Percentiles rank a stretch among this genome's conserved stretches.
Conservation (phyloP, 2,888 invertebrate species). For the Metellina segmentata region DNA sequence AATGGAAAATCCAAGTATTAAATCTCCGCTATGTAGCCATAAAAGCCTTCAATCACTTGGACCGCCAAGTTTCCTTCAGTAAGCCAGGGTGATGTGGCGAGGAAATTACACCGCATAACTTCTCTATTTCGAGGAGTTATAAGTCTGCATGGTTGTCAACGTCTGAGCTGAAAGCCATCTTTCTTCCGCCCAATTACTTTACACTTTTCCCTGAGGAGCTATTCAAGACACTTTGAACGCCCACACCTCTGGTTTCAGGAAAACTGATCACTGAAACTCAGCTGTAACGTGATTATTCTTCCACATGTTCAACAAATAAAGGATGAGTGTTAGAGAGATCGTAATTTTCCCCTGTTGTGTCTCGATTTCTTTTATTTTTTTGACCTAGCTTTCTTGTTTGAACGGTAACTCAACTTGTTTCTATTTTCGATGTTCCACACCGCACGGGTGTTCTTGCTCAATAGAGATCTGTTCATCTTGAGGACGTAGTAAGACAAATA, state of each 20-base stretch:
- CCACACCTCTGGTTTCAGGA: slow-evolving; percentile 16
- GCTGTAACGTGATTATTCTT: slow-evolving; percentile 42
- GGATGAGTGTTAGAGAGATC: neutral
- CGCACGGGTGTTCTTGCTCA: too few relatives aligned
- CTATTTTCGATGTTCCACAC: too few relatives aligned
- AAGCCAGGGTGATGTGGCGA: too few relatives aligned
- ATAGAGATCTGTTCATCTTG: too few relatives aligned
- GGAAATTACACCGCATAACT: neutral
- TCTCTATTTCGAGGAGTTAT: neutral
- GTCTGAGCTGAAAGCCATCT: slow-evolving; percentile 27
- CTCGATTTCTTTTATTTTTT: slow-evolving; percentile 25
- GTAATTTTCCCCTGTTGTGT: slow-evolving; percentile 4
- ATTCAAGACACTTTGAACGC: slow-evolving; percentile 22
- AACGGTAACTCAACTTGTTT: too few relatives aligned
- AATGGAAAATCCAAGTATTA: too few relatives aligned
- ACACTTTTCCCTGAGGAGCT: slow-evolving; percentile 28
- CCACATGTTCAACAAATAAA: slow-evolving; percentile 47
- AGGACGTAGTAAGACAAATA: too few relatives aligned
- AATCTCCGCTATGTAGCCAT: too few relatives aligned
- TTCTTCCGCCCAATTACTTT: slow-evolving; percentile 52
- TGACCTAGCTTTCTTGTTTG: slow-evolving; percentile 6
- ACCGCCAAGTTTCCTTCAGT: too few relatives aligned
- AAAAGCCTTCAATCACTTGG: too few relatives aligned
- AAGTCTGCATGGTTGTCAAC: slow-evolving; percentile 30
- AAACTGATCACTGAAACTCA: slow-evolving; percentile 26